phyloP scores from a whole-genome alignment of 2,888 invertebrate genomes.

The Elmis aenea region DNA sequence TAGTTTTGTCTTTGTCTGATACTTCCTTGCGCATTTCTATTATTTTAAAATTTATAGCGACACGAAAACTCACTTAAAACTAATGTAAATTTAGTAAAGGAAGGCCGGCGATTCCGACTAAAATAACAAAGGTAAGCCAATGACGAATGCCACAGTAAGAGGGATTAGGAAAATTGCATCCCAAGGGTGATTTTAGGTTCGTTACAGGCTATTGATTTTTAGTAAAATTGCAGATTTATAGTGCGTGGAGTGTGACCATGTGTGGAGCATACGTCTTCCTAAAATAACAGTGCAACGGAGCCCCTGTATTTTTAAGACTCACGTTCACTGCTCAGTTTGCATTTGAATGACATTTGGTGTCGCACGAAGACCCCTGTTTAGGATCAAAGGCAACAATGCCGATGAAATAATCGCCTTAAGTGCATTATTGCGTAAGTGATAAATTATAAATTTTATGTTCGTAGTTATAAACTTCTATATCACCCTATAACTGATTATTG shows the following conservation, averaged over 20 bases:
- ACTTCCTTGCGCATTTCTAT: no score
- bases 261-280: slow-evolving; percentile 27
- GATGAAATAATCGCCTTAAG: slow-evolving; percentile 29
- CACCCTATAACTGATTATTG: no score
- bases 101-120: no score
- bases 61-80: no score
- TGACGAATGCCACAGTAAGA: no score
- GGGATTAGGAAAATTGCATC: background rate
- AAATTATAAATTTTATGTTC: slow-evolving; percentile 27
- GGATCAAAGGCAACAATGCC: slow-evolving; percentile 28
- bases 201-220: background rate
- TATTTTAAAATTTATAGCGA: no score
- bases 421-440: slow-evolving; percentile 30
- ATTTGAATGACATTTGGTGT: slow-evolving; percentile 30
- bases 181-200: slow-evolving; percentile 1
- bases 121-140: no score
- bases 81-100: no score
- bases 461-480: no score
- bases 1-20: no score
- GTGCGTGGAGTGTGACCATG: slow-evolving; percentile 24
- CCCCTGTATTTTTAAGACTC: slow-evolving; percentile 23
- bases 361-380: slow-evolving; percentile 24
- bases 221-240: slow-evolving; percentile 13
- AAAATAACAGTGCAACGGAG: slow-evolving; percentile 33
- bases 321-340: slow-evolving; percentile 24